Conservation (phyloP, 2,113 vertebrate genomes). For the Anhinga anhinga region DNA sequence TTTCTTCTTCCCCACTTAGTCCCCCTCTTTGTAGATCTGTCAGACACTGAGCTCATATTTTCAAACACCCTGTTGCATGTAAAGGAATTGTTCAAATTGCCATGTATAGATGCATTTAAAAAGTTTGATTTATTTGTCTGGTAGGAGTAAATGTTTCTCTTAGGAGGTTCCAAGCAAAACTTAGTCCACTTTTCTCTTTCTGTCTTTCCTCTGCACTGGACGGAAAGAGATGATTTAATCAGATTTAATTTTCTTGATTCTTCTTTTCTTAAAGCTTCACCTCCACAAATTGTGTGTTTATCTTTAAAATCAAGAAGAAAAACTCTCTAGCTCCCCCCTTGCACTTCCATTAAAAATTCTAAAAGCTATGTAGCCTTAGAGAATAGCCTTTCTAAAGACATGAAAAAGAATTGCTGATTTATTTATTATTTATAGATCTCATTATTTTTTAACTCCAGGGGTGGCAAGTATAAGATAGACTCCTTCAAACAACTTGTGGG, state of each 20-base stretch:
- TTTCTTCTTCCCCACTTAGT: background rate
- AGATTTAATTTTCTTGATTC: background rate
- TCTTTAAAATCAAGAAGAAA: conserved; percentile 25
- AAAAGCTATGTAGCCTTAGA: conserved; percentile 20
- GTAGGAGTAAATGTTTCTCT: background rate
- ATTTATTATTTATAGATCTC: conserved; percentile 58
- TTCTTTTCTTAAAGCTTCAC: background rate
- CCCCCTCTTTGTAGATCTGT: background rate
- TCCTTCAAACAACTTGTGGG: conserved; percentile 39
- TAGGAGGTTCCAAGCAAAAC: background rate
- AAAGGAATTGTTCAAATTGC: background rate
- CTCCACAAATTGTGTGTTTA: background rate
- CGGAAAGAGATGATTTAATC: background rate
- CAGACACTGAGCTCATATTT: background rate
- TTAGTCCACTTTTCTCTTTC: background rate
- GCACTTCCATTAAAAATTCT: conserved; percentile 40
- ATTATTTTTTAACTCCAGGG: conserved; percentile 59
- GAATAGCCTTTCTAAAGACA: conserved; percentile 49
- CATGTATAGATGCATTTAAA: background rate
- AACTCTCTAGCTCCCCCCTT: background rate
- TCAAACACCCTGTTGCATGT: background rate
- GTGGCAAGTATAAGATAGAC: background rate
- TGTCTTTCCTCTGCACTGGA: background rate
- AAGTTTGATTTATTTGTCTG: background rate
- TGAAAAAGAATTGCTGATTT: conserved; percentile 58